Evolutionary conservation across 2,113 vertebrate species (phyloP), one percentile per base, ranked within the genome.

Genomic region (Panurus biarmicus): DNA sequence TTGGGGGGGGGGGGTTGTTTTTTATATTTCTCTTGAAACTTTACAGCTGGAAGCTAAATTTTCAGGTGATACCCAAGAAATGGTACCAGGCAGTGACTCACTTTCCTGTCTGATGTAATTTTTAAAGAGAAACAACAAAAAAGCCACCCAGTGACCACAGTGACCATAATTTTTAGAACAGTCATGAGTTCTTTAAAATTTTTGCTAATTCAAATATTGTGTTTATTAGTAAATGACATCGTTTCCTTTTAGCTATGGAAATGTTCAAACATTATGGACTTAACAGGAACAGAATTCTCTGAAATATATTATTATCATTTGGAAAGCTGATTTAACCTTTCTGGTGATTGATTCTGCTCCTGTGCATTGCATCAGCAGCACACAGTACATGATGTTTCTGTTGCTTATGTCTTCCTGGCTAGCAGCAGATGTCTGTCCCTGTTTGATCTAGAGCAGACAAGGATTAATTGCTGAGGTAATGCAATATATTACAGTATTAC

Each of bases 51-150:
- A 85, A 90, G 67, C 62, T 91, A 72, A 56, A 85, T 78, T 89
- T 87, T 81, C 44, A 90, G 93, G 89, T 93, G 83, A 67, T 86
- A 23, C 29, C 73, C 33, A 83, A 78, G 80, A 90, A 95, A 24
- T 57, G n/a, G 20, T 64, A 56, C 58, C 14, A 61, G 69, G 47
- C 10, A 5, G 31, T 90, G 95, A 93, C 53, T 96, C 77, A 45
- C 16, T 93, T 95, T 75, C 65, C 67, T 93, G 83, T 42, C 57
- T 66, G 73, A 45, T 4, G 8, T 50, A 8, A 60, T 78, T 95
- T 77, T 53, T 40, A 26, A 77, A 75, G 67, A 44, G 47, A 53
- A 90, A 65, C 17, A 86, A 65, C 10, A 33, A 38, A 57, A 79
- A 67, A 24, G 1, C 2, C 29, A 2, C 12, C 9, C 40, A 47